Conservation (phyloP, 2,797 vertebrate species). For the Pygocentrus nattereri region DNA sequence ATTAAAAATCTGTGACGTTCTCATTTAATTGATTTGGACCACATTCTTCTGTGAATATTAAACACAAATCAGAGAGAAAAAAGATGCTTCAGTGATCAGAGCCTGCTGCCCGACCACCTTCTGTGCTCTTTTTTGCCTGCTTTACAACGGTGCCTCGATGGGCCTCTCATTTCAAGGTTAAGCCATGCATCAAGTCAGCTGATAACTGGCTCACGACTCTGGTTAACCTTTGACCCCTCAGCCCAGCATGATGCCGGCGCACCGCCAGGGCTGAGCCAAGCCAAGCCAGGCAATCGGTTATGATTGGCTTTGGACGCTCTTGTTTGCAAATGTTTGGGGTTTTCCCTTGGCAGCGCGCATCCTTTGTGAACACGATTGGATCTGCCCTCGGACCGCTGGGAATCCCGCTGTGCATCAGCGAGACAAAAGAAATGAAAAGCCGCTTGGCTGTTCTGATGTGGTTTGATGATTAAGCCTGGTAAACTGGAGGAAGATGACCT, state of each 20-base stretch:
- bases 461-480: not conserved
- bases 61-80: not conserved
- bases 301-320: slow-evolving; percentile 5
- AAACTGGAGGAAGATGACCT: not conserved
- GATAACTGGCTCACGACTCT: not conserved
- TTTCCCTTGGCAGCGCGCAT: not conserved
- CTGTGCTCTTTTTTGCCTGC: not conserved
- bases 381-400: not conserved
- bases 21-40: not conserved
- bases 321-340: not conserved
- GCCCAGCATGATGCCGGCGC: not conserved
- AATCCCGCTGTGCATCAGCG: not conserved
- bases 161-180: not conserved
- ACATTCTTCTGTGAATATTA: too few species aligned
- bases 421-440: slow-evolving; percentile 5
- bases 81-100: not conserved
- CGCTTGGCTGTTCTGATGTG: not conserved
- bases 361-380: not conserved
- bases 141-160: not conserved
- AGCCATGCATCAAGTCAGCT: not conserved
- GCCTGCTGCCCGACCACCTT: not conserved
- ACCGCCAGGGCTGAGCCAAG: not conserved
- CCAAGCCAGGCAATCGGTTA: slow-evolving; percentile 2
- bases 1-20: too few species aligned
- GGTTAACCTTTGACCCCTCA: slow-evolving; percentile 8